Conservation (phyloP, 2,113 vertebrate species). For the Hydropotes inermis region DNA sequence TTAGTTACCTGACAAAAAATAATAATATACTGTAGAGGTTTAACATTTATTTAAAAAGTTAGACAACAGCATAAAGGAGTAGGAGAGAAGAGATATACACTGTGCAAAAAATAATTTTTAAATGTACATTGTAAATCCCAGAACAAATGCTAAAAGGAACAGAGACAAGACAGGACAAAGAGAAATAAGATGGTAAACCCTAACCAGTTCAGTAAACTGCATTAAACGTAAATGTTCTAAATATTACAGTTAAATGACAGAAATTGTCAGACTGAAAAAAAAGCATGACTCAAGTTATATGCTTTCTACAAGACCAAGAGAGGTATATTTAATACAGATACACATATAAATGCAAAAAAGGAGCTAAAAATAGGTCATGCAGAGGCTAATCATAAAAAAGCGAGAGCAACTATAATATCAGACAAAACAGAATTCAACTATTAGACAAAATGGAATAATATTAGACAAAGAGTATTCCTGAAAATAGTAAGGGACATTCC, state of each 20-base stretch:
- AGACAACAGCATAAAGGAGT: neutral
- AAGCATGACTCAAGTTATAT: neutral
- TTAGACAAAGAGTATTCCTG: neutral
- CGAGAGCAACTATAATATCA: neutral
- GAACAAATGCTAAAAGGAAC: neutral
- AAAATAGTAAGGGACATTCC: neutral
- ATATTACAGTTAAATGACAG: neutral
- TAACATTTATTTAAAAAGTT: neutral
- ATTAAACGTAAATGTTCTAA: neutral
- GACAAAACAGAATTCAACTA: neutral
- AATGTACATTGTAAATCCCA: neutral
- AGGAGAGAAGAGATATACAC: neutral
- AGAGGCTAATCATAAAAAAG: neutral
- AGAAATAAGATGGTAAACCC: neutral
- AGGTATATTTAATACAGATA: neutral
- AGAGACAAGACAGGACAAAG: neutral
- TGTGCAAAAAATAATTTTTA: neutral
- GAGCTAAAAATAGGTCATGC: neutral
- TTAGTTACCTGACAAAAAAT: neutral
- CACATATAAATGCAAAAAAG: neutral
- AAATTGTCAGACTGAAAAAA: neutral
- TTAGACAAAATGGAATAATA: neutral
- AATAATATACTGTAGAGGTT: neutral
- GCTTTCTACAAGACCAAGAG: neutral
- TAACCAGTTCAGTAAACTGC: neutral